phyloP scores from a whole-genome alignment of 2,888 invertebrate genomes.

The Nephrotoma appendiculata region DNA sequence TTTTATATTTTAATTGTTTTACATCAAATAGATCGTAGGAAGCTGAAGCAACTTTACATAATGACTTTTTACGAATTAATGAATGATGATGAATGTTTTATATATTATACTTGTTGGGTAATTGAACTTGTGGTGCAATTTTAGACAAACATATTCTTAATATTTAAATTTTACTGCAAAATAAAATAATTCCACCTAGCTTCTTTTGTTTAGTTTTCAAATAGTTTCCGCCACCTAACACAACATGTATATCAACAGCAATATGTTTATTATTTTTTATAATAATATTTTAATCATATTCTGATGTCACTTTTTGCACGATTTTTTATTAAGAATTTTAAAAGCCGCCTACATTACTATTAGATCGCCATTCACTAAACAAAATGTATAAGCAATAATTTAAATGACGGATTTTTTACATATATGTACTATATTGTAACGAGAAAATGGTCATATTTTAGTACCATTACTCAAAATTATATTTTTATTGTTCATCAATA shows the following conservation, averaged over 20 bases:
- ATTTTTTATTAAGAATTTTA: background rate
- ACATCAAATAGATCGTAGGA: background rate
- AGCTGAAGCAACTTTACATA: background rate
- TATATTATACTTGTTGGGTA: background rate
- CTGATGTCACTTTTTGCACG: background rate
- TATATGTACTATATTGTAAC: background rate
- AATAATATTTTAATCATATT: background rate
- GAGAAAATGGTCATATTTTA: background rate
- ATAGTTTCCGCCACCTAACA: background rate
- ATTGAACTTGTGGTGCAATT: background rate
- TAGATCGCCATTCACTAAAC: background rate
- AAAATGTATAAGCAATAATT: background rate
- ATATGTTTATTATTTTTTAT: background rate
- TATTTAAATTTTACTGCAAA: background rate
- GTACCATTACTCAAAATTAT: background rate
- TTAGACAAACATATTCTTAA: background rate
- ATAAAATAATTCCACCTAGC: background rate
- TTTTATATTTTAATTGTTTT: background rate
- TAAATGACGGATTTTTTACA: background rate
- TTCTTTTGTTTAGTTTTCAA: background rate
- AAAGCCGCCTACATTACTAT: background rate
- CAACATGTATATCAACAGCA: background rate
- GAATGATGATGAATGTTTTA: background rate
- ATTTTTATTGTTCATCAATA: background rate
- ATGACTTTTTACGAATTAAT: background rate